A percentile compares a stretch with the other conserved stretches of the same genome.
Evolutionary conservation across 2,888 invertebrate species (phyloP).

Genomic region (Clusia tigrina): DNA sequence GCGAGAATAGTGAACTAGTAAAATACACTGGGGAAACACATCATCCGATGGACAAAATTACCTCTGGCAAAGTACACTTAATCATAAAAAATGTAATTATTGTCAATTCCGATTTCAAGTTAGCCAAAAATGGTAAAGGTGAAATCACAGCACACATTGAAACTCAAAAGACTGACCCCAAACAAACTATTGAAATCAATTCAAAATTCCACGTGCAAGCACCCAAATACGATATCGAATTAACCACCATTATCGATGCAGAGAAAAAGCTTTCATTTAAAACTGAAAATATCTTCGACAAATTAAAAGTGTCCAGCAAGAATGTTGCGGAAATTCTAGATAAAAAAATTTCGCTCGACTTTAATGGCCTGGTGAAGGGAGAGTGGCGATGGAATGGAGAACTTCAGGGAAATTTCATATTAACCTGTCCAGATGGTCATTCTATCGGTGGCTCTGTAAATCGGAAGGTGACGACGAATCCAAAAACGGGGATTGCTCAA

Average conservation of each 20-base stretch:
- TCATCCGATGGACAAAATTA: constrained; percentile 58
- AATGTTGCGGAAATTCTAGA: constrained; percentile 67
- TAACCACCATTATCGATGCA: constrained; percentile 74
- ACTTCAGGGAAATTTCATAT: constrained; percentile 44
- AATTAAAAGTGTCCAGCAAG: constrained; percentile 70
- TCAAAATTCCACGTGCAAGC: constrained; percentile 71
- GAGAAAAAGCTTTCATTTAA: constrained; percentile 73
- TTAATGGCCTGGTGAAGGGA: constrained; percentile 47
- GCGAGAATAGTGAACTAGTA: constrained; percentile 51
- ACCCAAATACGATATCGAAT: constrained; percentile 70
- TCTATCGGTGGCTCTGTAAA: constrained; percentile 61
- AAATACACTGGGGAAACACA: constrained; percentile 50
- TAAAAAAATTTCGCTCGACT: constrained; percentile 64
- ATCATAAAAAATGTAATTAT: constrained; percentile 70
- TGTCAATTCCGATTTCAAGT: constrained; percentile 71
- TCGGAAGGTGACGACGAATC: constrained; percentile 61
- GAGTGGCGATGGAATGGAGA: constrained; percentile 54
- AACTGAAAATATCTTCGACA: constrained; percentile 69
- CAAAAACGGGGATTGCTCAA: constrained; percentile 63
- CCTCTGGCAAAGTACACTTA: constrained; percentile 67
- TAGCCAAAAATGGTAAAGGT: constrained; percentile 72
- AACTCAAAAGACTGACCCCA: constrained; percentile 66
- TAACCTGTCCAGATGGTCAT: constrained; percentile 49
- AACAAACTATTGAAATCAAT: constrained; percentile 71
- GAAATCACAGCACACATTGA: constrained; percentile 64